phyloP scores from a whole-genome alignment of 2,113 vertebrate species.

The Phainopepla nitens region DNA sequence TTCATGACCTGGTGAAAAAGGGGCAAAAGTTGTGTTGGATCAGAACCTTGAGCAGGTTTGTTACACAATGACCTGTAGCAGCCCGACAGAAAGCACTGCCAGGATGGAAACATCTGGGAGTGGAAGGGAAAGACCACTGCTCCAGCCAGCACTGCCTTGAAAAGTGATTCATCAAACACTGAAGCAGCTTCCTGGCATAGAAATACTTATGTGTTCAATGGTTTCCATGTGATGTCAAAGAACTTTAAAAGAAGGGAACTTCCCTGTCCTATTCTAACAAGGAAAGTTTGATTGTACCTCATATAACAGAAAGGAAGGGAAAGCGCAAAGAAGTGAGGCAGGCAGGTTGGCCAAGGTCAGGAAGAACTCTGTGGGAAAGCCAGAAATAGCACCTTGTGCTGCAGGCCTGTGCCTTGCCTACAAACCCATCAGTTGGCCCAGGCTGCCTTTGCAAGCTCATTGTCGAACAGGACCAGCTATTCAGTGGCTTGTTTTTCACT shows the following conservation, averaged over 20 bases:
- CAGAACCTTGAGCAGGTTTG: not conserved
- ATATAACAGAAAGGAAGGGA: not conserved
- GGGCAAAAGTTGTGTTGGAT: not conserved
- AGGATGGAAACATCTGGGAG: not conserved
- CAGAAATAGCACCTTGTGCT: constrained; percentile 27
- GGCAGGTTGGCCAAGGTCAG: not conserved
- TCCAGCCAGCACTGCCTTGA: not conserved
- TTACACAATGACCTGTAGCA: not conserved
- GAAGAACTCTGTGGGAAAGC: not conserved
- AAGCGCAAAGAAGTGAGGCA: not conserved
- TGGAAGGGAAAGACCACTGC: not conserved
- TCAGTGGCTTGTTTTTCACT: not conserved
- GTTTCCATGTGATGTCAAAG: not conserved
- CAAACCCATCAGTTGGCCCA: not conserved
- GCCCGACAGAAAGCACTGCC: not conserved
- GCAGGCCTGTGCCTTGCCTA: not conserved
- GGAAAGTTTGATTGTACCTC: not conserved
- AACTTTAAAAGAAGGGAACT: not conserved
- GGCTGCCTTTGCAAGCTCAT: not conserved
- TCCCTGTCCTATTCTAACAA: not conserved
- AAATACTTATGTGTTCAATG: not conserved
- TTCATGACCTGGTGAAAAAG: not conserved
- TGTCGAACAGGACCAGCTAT: not conserved
- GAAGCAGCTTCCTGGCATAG: not conserved
- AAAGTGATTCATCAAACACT: not conserved